A percentile compares a stretch with the other conserved stretches of the same genome.
Conservation (phyloP, 2,797 vertebrate species). For the Argya squamiceps region DNA sequence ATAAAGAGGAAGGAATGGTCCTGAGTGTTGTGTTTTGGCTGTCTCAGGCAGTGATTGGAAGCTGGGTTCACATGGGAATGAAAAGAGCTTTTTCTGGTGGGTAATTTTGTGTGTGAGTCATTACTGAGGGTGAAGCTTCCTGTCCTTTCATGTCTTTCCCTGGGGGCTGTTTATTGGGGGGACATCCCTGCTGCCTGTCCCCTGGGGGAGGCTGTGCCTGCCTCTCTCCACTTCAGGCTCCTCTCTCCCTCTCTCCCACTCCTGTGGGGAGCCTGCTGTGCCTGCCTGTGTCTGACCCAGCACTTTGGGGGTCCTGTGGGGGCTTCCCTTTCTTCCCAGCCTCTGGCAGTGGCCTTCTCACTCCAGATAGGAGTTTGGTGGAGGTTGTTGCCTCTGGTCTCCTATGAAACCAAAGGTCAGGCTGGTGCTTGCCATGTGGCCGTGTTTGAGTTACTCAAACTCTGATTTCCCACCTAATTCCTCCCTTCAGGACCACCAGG, state of each 20-base stretch:
- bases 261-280: neutral
- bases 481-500: neutral
- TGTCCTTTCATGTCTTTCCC: slow-evolving; percentile 16
- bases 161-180: neutral
- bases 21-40: neutral
- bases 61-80: neutral
- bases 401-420: neutral
- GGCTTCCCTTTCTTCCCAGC: neutral
- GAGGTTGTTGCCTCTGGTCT: neutral
- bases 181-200: neutral
- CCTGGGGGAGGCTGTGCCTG: neutral
- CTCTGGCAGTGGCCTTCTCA: neutral
- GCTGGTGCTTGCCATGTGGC: neutral
- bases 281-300: neutral
- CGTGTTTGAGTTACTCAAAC: rapidly evolving
- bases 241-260: neutral
- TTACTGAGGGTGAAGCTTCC: neutral
- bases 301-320: neutral
- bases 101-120: neutral
- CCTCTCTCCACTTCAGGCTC: rapidly evolving
- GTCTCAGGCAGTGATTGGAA: neutral
- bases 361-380: rapidly evolving
- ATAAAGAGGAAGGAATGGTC: slow-evolving; percentile 72
- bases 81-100: slow-evolving; percentile 9
- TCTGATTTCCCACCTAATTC: neutral